phyloP scores from a whole-genome alignment of 2,797 vertebrate genomes.

The Philypnodon macrostomus region DNA sequence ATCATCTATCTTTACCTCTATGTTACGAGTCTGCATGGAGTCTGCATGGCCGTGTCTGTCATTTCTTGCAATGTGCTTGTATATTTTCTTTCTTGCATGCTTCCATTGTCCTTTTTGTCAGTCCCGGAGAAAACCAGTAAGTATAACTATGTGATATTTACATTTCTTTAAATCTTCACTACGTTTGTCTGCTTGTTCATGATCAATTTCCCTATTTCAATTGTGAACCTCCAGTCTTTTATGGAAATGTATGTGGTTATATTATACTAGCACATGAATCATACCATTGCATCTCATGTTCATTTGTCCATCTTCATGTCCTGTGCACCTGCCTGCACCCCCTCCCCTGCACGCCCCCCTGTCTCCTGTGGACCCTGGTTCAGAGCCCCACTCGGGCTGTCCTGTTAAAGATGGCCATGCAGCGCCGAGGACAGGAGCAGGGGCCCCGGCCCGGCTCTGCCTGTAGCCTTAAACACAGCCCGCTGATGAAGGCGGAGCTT shows the following conservation, averaged over 20 bases:
- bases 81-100: constrained; percentile 55
- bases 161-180: neutral
- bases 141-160: too few species aligned
- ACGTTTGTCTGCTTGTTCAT: too few species aligned
- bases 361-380: neutral
- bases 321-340: neutral
- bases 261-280: neutral
- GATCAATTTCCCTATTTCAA: too few species aligned
- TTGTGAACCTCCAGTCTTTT: too few species aligned
- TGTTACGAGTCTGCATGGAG: too few species aligned
- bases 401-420: constrained; percentile 68
- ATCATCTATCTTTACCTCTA: too few species aligned
- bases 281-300: constrained; percentile 21
- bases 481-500: constrained; percentile 74
- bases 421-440: constrained; percentile 51
- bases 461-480: constrained; percentile 78
- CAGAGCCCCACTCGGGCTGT: constrained; percentile 65
- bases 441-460: constrained; percentile 77
- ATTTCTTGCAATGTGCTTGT: constrained; percentile 15
- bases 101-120: constrained; percentile 30
- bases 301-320: constrained; percentile 34
- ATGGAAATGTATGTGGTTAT: too few species aligned
- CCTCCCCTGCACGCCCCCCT: constrained; percentile 30
- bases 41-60: constrained; percentile 22
- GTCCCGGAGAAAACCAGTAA: constrained; percentile 59